Conservation (phyloP, 1,140 invertebrate species). For the Melitaea cinxia region DNA sequence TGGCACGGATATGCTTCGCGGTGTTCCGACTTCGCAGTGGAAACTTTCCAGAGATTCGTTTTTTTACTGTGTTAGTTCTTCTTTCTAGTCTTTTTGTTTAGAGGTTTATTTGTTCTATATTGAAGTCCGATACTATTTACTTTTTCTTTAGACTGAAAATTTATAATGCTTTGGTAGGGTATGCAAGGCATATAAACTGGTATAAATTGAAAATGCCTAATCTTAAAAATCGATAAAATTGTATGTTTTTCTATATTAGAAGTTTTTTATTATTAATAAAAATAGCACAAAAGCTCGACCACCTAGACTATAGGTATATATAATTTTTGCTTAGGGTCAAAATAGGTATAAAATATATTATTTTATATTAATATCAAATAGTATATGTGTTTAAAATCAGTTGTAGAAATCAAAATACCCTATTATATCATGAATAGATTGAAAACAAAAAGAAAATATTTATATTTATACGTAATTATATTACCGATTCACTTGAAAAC, state of each 20-base stretch:
- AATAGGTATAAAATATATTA: no score
- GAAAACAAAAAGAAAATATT: neutral
- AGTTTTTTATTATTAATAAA: no score
- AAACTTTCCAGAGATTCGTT: slow-evolving; percentile 22
- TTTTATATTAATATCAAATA: no score
- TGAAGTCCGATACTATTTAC: slow-evolving; percentile 3
- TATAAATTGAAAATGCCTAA: neutral
- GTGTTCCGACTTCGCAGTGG: slow-evolving; percentile 12
- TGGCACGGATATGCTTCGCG: slow-evolving; percentile 21
- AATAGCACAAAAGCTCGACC: no score
- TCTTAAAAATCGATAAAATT: no score
- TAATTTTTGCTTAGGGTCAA: no score
- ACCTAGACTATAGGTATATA: no score
- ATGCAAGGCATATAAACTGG: neutral
- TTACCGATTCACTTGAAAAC: neutral
- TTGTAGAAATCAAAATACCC: no score
- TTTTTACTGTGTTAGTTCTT: slow-evolving; percentile 24
- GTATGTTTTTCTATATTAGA: no score
- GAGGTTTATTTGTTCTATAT: slow-evolving; percentile 20
- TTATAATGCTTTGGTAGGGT: neutral
- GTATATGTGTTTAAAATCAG: no score
- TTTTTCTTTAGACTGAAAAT: neutral
- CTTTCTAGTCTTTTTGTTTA: slow-evolving; percentile 15
- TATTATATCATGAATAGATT: no score
- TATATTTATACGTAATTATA: no score